phyloP scores from a whole-genome alignment of 92 coral and sea anemone species.

The Desmophyllum pertusum region DNA sequence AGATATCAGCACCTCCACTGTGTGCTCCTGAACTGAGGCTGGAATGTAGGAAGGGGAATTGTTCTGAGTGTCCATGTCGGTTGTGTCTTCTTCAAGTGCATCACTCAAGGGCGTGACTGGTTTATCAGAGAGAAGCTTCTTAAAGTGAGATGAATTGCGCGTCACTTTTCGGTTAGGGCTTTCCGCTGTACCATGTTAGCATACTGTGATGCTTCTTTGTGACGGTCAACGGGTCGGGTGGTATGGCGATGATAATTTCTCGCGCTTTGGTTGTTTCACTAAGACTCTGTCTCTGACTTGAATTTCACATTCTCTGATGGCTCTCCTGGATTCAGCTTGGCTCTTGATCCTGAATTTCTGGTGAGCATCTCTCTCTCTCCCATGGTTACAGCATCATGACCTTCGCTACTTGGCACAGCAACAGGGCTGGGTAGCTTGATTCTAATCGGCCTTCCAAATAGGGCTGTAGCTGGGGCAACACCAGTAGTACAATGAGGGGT shows the following conservation, averaged over 20 bases:
- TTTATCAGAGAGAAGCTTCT: neutral
- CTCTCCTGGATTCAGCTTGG: constrained; percentile 19
- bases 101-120: neutral
- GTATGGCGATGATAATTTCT: constrained; percentile 27
- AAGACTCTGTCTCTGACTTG: constrained; percentile 28
- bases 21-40: no score
- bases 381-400: neutral
- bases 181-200: constrained; percentile 54
- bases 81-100: neutral
- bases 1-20: neutral
- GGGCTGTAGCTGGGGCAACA: constrained; percentile 51
- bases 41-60: no score
- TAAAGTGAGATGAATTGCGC: neutral
- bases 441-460: constrained; percentile 19
- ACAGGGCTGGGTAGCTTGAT: constrained; percentile 23
- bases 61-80: neutral
- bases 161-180: neutral
- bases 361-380: neutral
- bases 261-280: constrained; percentile 15
- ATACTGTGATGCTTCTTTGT: constrained; percentile 38
- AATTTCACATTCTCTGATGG: constrained; percentile 17
- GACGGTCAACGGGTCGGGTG: constrained; percentile 37
- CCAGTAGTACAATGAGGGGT: constrained; percentile 65
- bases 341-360: constrained; percentile 38
- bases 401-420: neutral